Evolutionary conservation across 2,797 vertebrate genomes (phyloP), one percentile per base, ranked within the genome.

Genomic region (Aphelocoma californica): DNA sequence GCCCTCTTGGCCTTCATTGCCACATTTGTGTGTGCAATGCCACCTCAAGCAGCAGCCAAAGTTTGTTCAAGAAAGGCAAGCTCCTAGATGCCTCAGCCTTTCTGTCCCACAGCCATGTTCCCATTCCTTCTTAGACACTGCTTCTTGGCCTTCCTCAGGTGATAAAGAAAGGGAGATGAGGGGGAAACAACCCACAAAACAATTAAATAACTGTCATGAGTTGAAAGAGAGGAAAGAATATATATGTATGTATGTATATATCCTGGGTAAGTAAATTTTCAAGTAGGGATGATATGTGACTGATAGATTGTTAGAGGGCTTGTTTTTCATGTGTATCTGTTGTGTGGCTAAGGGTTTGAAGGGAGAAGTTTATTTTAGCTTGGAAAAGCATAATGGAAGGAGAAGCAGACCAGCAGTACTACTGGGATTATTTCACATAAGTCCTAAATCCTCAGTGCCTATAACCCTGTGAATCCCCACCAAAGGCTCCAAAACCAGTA

Each of bases 201-300:
- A 74, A 29, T 29, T 38, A 57, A 58, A 31, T 32, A 47, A 44
- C 14, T 48, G 45, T 12, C 2, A 0, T 26, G 18, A n/a, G 17
- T 58, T 62, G 47, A 58, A 81, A 56, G 26, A 48, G 25, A 54
- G 6, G 15, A 62, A 71, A 62, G 21, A 61, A 72, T 25, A 23
- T 6, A 3, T 24, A 16, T 3, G 5, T 29, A 17, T 40, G 1
- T 6, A 3, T 42, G 5, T 29, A 17, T 40, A 1, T 7, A 4
- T 42, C 18, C 71, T 16, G 24, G 29, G 26, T 40, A 47, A 73
- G 18, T 34, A 44, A 77, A 72, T 34, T 28, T 80, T 24, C 40
- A 61, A 10, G 7, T 7, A 67, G 36, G 32, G 31, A 32, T 61
- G 26, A 32, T n/a, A 28, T 1, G 8, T 48, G 71, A 47, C 50